Conservation (phyloP, 2,797 vertebrate genomes). For the Artibeus jamaicensis region DNA sequence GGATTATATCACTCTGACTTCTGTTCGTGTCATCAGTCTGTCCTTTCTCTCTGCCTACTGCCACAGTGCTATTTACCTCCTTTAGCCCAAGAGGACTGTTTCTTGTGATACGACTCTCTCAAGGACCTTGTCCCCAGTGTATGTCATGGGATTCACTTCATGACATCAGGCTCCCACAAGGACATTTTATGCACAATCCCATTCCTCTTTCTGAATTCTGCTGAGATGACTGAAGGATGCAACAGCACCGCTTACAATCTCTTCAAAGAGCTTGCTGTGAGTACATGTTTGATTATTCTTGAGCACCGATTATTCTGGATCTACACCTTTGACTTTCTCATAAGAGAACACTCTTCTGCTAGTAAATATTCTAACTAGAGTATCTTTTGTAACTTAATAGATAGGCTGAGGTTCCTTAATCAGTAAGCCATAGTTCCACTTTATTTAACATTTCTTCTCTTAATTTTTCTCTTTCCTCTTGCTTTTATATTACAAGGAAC, state of each 20-base stretch:
- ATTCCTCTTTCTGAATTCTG: not conserved
- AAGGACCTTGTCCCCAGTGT: not conserved
- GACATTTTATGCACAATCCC: not conserved
- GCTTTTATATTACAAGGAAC: not conserved
- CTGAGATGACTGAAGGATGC: not conserved
- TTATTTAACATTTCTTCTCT: not conserved
- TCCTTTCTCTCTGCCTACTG: not conserved
- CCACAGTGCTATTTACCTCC: not conserved
- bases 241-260: not conserved
- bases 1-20: not conserved
- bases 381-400: not conserved
- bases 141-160: not conserved
- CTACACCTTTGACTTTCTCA: not conserved
- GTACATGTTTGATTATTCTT: not conserved
- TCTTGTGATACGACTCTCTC: not conserved
- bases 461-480: not conserved
- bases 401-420: not conserved
- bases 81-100: not conserved
- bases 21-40: not conserved
- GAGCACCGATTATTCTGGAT: not conserved
- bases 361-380: not conserved
- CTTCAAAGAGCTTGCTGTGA: not conserved
- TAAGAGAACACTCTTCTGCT: not conserved
- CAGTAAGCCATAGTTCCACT: not conserved
- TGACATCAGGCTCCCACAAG: not conserved